Percentiles rank a stretch among this genome's conserved stretches.
Conservation (phyloP, 1,140 invertebrate species). For the Mylabris phalerata region DNA sequence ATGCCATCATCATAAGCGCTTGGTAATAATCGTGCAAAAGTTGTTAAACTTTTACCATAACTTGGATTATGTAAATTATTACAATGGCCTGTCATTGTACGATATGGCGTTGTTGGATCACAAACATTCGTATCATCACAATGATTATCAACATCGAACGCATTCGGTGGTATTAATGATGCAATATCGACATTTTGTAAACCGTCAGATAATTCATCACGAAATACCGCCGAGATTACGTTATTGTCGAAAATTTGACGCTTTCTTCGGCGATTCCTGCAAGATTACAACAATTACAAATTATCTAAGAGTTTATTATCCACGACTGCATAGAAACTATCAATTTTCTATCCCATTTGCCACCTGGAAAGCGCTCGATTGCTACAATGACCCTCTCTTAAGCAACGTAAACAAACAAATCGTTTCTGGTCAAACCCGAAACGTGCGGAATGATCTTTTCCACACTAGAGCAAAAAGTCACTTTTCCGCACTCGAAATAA, state of each 20-base stretch:
- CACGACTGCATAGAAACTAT: too few relatives aligned
- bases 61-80: slow-evolving; percentile 85
- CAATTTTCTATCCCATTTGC: too few relatives aligned
- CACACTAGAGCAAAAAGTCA: too few relatives aligned
- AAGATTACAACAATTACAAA: not conserved
- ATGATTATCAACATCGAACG: slow-evolving; percentile 42
- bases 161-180: slow-evolving; percentile 46
- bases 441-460: too few relatives aligned
- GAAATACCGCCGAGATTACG: slow-evolving; percentile 53
- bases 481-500: too few relatives aligned
- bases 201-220: slow-evolving; percentile 61
- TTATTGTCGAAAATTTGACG: slow-evolving; percentile 67
- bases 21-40: slow-evolving; percentile 78
- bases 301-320: too few relatives aligned
- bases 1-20: slow-evolving; percentile 87
- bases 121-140: slow-evolving; percentile 66
- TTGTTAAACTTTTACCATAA: slow-evolving; percentile 76
- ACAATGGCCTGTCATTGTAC: slow-evolving; percentile 80
- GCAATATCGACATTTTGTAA: slow-evolving; percentile 67
- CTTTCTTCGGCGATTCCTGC: slow-evolving; percentile 50
- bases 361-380: too few relatives aligned
- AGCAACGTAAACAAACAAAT: too few relatives aligned
- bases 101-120: slow-evolving; percentile 72
- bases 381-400: too few relatives aligned
- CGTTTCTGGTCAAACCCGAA: too few relatives aligned